phyloP scores from a whole-genome alignment of 2,797 vertebrate species.

The Notolabrus celidotus region DNA sequence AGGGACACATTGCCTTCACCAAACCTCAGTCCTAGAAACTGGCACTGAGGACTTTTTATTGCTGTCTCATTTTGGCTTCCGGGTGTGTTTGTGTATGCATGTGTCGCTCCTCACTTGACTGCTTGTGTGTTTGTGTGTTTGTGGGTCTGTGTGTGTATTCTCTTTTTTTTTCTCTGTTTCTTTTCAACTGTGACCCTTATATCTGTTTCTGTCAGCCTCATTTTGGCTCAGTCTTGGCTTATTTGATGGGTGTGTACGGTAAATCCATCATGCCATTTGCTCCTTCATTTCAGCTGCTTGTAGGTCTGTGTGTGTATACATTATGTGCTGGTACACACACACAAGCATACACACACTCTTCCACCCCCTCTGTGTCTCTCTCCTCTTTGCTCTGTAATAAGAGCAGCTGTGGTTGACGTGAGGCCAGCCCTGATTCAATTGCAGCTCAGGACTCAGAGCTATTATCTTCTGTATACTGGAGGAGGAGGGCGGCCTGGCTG shows the following conservation, averaged over 20 bases:
- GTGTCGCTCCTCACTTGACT: background rate
- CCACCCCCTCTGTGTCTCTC: constrained; percentile 46
- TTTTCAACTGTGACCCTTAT: constrained; percentile 42
- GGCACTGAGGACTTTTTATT: constrained; percentile 45
- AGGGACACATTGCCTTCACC: constrained; percentile 25
- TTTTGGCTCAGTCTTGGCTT: constrained; percentile 36
- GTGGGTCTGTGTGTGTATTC: background rate
- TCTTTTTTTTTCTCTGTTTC: constrained; percentile 18
- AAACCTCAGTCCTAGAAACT: constrained; percentile 39
- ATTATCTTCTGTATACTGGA: constrained; percentile 70
- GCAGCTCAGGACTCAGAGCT: constrained; percentile 75
- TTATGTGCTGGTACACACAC: constrained; percentile 21
- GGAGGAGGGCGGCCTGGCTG: constrained; percentile 53
- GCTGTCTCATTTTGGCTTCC: constrained; percentile 56
- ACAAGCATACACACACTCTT: constrained; percentile 25
- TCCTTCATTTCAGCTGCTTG: constrained; percentile 36
- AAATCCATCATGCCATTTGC: constrained; percentile 29
- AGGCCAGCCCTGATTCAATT: constrained; percentile 81
- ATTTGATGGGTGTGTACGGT: constrained; percentile 1
- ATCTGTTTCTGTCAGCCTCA: constrained; percentile 30
- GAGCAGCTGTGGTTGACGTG: constrained; percentile 83
- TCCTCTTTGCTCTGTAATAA: constrained; percentile 76
- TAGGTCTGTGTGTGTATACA: constrained; percentile 30
- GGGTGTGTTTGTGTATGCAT: constrained; percentile 17
- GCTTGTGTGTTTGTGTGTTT: background rate